phyloP scores from a whole-genome alignment of 2,888 invertebrate genomes.

The Drosophila planitibia region DNA sequence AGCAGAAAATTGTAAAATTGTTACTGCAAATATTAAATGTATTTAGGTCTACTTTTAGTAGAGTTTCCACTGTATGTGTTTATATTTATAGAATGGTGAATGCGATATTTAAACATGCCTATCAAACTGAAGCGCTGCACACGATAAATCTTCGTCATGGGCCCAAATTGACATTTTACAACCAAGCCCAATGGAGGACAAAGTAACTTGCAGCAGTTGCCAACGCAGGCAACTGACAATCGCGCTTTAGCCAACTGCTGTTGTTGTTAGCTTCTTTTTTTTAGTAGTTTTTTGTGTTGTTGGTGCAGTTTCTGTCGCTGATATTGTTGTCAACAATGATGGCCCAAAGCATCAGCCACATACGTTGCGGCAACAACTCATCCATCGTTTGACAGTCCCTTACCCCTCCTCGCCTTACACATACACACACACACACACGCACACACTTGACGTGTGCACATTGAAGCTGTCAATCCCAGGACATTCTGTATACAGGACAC shows the following conservation, averaged over 20 bases:
- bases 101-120: constrained; percentile 61
- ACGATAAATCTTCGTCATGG: constrained; percentile 78
- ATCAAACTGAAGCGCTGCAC: constrained; percentile 58
- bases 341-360: constrained; percentile 78
- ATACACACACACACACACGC: neutral
- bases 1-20: neutral
- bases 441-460: constrained; percentile 38
- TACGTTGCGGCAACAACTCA: constrained; percentile 75
- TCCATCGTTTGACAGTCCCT: constrained; percentile 57
- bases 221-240: constrained; percentile 33
- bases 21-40: neutral
- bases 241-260: constrained; percentile 40
- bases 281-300: constrained; percentile 37
- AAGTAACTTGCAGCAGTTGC: constrained; percentile 64
- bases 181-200: constrained; percentile 56
- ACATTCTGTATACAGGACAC: constrained; percentile 29
- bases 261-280: constrained; percentile 31
- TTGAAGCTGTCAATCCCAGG: constrained; percentile 61
- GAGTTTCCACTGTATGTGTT: neutral
- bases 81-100: constrained; percentile 15
- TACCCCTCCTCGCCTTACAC: neutral
- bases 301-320: constrained; percentile 61
- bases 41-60: neutral
- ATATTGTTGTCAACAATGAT: constrained; percentile 79
- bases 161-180: constrained; percentile 80